Conservation (phyloP, 2,797 vertebrate species). For the Choloepus didactylus region DNA sequence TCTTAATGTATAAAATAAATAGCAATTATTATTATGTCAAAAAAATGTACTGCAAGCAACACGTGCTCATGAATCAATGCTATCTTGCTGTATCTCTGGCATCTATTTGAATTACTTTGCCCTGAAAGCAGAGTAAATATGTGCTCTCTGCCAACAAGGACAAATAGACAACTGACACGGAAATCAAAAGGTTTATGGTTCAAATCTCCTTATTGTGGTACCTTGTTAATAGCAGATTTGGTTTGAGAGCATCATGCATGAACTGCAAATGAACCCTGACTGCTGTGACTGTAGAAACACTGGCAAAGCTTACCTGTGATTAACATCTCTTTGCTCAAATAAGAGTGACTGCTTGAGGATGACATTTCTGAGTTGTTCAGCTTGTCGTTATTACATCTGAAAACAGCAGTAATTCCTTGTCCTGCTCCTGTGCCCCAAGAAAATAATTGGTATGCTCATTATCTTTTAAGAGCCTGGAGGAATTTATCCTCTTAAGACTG, state of each 20-base stretch:
- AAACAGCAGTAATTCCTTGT: conserved; percentile 69
- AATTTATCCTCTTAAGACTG: conserved; percentile 57
- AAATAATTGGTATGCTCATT: conserved; percentile 82
- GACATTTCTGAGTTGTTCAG: conserved; percentile 72
- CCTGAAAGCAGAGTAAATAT: conserved; percentile 54
- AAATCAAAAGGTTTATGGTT: conserved; percentile 74
- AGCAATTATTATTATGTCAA: conserved; percentile 41
- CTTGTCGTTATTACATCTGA: conserved; percentile 66
- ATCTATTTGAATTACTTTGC: conserved; percentile 35
- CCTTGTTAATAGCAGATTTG: conserved; percentile 71
- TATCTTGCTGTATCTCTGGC: not conserved
- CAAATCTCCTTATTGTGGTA: conserved; percentile 62
- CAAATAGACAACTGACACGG: conserved; percentile 62
- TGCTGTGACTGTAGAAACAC: conserved; percentile 27
- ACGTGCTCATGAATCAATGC: conserved; percentile 33
- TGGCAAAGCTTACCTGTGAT: conserved; percentile 81
- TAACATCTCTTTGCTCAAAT: conserved; percentile 77
- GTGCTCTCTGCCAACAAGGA: conserved; percentile 53
- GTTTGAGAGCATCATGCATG: conserved; percentile 61
- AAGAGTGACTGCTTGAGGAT: conserved; percentile 40
- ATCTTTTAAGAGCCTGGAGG: conserved; percentile 72
- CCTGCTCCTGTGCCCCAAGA: conserved; percentile 18
- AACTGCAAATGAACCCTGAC: conserved; percentile 59
- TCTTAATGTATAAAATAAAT: conserved; percentile 59
- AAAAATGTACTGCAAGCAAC: not conserved